A percentile compares a stretch with the other conserved stretches of the same genome.
Conservation (phyloP, 2,797 vertebrate genomes). For the Spondyliosoma cantharus region DNA sequence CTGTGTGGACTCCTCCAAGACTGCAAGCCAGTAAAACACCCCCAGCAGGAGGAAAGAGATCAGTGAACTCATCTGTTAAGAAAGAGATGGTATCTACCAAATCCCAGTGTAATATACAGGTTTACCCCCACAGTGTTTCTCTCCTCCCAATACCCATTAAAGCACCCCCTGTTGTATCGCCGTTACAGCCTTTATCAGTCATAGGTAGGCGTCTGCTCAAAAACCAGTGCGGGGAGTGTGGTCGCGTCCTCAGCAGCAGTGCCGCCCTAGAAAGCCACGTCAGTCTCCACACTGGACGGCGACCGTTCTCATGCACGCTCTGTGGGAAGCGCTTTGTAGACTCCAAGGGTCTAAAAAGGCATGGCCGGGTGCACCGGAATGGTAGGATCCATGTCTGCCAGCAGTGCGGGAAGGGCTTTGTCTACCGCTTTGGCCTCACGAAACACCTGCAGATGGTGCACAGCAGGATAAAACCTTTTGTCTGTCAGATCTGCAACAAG, state of each 20-base stretch:
- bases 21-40: conserved; percentile 24
- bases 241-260: conserved; percentile 78
- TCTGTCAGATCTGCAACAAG: conserved; percentile 82
- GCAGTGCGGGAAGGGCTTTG: conserved; percentile 83
- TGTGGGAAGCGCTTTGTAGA: conserved; percentile 82
- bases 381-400: conserved; percentile 79
- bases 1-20: conserved; percentile 68
- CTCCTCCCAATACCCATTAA: conserved; percentile 36
- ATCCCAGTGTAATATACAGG: not conserved
- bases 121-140: conserved; percentile 27
- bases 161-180: conserved; percentile 61
- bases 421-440: conserved; percentile 80
- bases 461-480: conserved; percentile 75
- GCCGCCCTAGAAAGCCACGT: conserved; percentile 81
- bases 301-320: conserved; percentile 78
- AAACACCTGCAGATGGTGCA: conserved; percentile 84
- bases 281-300: conserved; percentile 73
- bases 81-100: conserved; percentile 15
- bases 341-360: conserved; percentile 78
- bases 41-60: not conserved
- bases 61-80: conserved; percentile 4
- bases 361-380: conserved; percentile 78
- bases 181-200: conserved; percentile 71
- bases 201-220: conserved; percentile 72
- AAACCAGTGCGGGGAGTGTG: conserved; percentile 82